phyloP scores from a whole-genome alignment of 2,113 vertebrate genomes.

The Callaeas wilsoni region DNA sequence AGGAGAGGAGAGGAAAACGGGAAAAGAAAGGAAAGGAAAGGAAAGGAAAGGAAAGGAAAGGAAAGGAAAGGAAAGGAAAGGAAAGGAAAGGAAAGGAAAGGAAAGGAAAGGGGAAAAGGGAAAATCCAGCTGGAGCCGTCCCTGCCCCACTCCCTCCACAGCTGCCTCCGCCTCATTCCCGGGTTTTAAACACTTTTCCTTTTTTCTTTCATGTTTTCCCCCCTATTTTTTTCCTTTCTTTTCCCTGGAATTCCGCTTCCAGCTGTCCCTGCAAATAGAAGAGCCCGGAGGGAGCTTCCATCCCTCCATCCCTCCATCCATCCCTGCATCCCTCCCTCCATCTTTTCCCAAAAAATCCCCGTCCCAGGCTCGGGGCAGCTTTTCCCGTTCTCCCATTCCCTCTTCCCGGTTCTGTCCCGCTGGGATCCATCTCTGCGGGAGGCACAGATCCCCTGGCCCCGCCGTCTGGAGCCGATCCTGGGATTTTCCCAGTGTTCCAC shows the following conservation, averaged over 20 bases:
- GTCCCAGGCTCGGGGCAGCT: background rate
- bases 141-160: rapidly evolving
- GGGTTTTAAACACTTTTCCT: background rate
- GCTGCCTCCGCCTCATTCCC: background rate
- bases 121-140: background rate
- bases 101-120: too few species aligned
- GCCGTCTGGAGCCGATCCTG: background rate
- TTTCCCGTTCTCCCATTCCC: background rate
- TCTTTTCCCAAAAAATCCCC: background rate
- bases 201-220: rapidly evolving
- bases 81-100: too few species aligned
- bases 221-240: background rate
- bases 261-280: conserved; percentile 48
- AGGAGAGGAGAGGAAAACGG: background rate
- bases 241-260: conserved; percentile 63
- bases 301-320: background rate
- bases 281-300: background rate
- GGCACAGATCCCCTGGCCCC: rapidly evolving
- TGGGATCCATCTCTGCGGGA: background rate
- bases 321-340: background rate
- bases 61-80: too few species aligned
- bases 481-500: background rate
- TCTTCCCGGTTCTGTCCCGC: too few species aligned
- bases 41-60: background rate
- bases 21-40: background rate